Conservation (phyloP, 2,113 vertebrate genomes). For the Hypomesus transpacificus region DNA sequence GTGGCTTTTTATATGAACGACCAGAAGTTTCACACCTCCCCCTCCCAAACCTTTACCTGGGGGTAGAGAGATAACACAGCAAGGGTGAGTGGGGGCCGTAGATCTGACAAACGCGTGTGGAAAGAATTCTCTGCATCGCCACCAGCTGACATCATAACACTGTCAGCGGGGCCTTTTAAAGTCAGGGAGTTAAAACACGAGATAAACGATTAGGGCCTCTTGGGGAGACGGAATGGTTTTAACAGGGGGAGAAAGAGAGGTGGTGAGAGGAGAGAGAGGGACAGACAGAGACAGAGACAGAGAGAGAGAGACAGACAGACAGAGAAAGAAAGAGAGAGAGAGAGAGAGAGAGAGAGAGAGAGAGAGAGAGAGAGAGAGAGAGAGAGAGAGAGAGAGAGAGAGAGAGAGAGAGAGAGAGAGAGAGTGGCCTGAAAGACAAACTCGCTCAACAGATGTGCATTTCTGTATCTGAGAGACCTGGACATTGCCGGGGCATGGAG, state of each 20-base stretch:
- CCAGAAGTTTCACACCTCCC: too few species aligned
- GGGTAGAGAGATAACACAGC: background rate
- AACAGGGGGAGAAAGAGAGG: slow-evolving; percentile 1
- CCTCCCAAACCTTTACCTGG: too few species aligned
- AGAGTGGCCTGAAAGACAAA: slow-evolving; percentile 16
- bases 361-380: background rate
- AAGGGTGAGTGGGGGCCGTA: background rate
- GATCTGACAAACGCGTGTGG: background rate
- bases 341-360: background rate
- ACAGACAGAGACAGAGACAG: background rate
- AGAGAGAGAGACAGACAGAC: slow-evolving; percentile 16
- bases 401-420: slow-evolving; percentile 3
- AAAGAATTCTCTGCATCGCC: background rate
- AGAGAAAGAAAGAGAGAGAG: slow-evolving; percentile 8
- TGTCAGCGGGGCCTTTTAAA: slow-evolving; percentile 31
- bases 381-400: slow-evolving; percentile 1
- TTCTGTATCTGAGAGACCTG: background rate
- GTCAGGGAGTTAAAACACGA: slow-evolving; percentile 15
- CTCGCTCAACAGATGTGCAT: slow-evolving; percentile 28
- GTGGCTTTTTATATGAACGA: too few species aligned
- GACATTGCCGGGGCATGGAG: too few species aligned
- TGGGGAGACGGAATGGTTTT: slow-evolving; percentile 25
- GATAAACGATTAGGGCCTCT: slow-evolving; percentile 21
- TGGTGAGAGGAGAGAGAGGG: background rate
- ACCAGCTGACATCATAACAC: slow-evolving; percentile 21